These are phyloP conservation scores for Gopherus evgoodei DNA, from an alignment of 2,113 vertebrate genomes.

Conservation along the genomic window DNA sequence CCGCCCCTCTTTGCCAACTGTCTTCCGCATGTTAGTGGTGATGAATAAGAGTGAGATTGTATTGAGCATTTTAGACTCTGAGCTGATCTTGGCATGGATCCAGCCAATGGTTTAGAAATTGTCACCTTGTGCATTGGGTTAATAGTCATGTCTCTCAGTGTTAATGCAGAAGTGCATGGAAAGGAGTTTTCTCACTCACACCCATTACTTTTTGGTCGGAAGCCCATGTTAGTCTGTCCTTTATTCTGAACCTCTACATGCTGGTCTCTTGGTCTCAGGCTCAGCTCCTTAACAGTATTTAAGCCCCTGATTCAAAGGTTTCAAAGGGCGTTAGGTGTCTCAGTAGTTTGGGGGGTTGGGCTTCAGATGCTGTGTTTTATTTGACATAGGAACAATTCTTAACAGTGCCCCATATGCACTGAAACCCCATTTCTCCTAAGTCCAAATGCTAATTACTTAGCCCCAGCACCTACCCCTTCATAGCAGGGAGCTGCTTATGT, in stretches of 20 bases:
- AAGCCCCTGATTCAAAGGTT: background rate
- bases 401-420: background rate
- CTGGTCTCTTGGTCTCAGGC: background rate
- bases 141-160: background rate
- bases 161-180: background rate
- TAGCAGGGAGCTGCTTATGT: fast-evolving
- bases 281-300: background rate
- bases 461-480: background rate
- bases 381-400: background rate
- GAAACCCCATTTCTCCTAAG: background rate
- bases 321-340: background rate
- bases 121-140: background rate
- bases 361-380: background rate
- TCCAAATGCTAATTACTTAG: background rate
- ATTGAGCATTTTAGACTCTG: background rate
- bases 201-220: background rate
- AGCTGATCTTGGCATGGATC: fast-evolving
- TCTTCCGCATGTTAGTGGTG: background rate
- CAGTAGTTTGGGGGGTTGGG: too few relatives aligned
- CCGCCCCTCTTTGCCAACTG: background rate
- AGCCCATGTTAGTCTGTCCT: background rate
- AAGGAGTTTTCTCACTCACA: fast-evolving
- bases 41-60: background rate
- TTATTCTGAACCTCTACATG: background rate
- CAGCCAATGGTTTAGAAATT: fast-evolving